Evolutionary conservation across 2,113 vertebrate species (phyloP).

Genomic region (Megalops atlanticus): DNA sequence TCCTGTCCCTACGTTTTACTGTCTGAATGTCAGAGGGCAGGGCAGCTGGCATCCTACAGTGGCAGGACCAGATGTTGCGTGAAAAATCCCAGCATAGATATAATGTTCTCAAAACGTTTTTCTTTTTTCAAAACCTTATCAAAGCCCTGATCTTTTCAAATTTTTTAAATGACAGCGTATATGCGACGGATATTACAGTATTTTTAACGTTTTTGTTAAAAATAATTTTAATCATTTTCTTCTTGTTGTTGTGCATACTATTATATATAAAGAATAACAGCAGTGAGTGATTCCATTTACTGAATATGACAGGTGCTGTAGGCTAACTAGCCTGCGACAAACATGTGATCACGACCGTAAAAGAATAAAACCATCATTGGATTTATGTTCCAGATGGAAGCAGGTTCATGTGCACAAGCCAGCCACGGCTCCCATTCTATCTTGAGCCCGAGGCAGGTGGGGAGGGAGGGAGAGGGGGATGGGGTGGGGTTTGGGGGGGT

Average conservation of each 20-base stretch:
- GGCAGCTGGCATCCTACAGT: neutral
- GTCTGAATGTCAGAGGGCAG: neutral
- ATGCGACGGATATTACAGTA: no score
- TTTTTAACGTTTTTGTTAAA: no score
- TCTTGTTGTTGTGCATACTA: no score
- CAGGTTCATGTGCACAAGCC: neutral
- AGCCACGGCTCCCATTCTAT: constrained; percentile 5
- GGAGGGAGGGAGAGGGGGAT: constrained; percentile 37
- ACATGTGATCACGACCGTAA: no score
- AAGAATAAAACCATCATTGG: constrained; percentile 10
- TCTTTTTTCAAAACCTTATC: no score
- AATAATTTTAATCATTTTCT: no score
- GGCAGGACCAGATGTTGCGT: neutral
- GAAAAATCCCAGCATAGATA: neutral
- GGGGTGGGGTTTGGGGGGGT: constrained; percentile 42
- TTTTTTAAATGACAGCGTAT: no score
- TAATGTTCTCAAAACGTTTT: no score
- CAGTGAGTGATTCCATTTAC: neutral
- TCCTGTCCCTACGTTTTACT: neutral
- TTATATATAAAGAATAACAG: neutral
- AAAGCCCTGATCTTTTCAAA: no score
- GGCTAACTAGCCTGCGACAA: no score
- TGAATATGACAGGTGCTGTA: no score
- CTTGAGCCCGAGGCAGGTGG: constrained; percentile 38
- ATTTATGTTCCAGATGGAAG: constrained; percentile 28